These are phyloP conservation scores for Nomada fucata DNA, from an alignment of 2,888 invertebrate genomes.

Conservation along the genomic window DNA sequence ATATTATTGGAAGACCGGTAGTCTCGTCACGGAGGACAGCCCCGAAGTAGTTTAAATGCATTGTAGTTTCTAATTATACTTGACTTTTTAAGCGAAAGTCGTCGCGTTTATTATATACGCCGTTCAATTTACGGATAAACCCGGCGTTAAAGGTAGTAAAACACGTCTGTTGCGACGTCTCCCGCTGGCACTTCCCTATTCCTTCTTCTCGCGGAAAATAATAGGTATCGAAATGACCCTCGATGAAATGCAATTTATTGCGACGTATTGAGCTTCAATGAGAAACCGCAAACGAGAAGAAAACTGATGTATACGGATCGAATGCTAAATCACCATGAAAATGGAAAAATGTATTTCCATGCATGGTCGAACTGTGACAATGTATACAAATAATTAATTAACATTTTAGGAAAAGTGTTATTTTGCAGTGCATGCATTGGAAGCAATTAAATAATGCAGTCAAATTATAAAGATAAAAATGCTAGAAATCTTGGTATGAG, in stretches of 20 bases:
- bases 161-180: constrained; percentile 66
- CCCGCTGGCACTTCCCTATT: constrained; percentile 67
- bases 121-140: constrained; percentile 34
- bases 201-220: constrained; percentile 48
- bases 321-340: background rate
- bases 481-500: background rate
- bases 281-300: background rate
- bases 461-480: background rate
- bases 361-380: background rate
- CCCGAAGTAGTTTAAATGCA: constrained; percentile 46
- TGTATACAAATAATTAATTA: background rate
- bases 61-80: constrained; percentile 53
- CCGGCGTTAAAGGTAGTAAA: constrained; percentile 39
- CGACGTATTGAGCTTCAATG: constrained; percentile 18
- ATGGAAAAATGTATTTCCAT: background rate
- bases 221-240: constrained; percentile 55
- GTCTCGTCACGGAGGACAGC: constrained; percentile 31
- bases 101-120: constrained; percentile 44
- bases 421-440: background rate
- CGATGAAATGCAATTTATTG: constrained; percentile 52
- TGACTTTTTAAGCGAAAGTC: constrained; percentile 54
- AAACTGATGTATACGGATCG: background rate
- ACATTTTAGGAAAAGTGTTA: background rate
- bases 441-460: background rate
- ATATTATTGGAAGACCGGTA: constrained; percentile 10